These are phyloP conservation scores for Sternotherus odoratus DNA, from an alignment of 2,797 vertebrate species.

Conservation along the genomic window DNA sequence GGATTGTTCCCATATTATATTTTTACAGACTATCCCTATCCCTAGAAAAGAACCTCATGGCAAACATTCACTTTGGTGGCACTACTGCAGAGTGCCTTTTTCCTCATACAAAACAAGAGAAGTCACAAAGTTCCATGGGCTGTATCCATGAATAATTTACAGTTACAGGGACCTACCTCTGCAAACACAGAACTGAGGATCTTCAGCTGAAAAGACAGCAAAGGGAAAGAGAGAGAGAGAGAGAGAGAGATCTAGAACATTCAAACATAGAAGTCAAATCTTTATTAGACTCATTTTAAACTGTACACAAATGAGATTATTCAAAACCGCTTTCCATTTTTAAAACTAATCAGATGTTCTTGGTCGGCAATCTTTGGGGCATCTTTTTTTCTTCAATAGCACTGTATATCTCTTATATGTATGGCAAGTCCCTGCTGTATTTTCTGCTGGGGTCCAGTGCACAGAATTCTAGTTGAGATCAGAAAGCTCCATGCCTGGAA, in stretches of 20 bases:
- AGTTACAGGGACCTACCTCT: background rate
- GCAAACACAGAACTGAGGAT: background rate
- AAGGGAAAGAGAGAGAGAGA: background rate
- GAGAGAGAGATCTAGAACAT: background rate
- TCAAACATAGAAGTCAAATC: background rate
- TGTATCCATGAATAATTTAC: background rate
- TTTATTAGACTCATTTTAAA: background rate
- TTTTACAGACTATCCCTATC: background rate
- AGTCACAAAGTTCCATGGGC: background rate
- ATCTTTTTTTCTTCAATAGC: background rate
- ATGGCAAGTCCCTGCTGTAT: conserved; percentile 2
- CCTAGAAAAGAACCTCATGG: background rate
- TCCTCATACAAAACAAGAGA: background rate
- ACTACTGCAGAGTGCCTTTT: background rate
- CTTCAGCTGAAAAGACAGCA: background rate
- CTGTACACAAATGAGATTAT: conserved; percentile 12
- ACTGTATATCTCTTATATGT: background rate
- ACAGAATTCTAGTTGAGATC: conserved; percentile 41
- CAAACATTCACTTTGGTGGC: background rate
- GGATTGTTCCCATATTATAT: background rate
- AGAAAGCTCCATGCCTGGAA: conserved; percentile 35
- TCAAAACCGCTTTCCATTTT: background rate
- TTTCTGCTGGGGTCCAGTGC: background rate
- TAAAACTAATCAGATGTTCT: conserved; percentile 3
- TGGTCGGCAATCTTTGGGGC: background rate